Base-by-base conservation (phyloP, 2,113 vertebrate genomes). In the Sphyrna mokarran region DNA sequence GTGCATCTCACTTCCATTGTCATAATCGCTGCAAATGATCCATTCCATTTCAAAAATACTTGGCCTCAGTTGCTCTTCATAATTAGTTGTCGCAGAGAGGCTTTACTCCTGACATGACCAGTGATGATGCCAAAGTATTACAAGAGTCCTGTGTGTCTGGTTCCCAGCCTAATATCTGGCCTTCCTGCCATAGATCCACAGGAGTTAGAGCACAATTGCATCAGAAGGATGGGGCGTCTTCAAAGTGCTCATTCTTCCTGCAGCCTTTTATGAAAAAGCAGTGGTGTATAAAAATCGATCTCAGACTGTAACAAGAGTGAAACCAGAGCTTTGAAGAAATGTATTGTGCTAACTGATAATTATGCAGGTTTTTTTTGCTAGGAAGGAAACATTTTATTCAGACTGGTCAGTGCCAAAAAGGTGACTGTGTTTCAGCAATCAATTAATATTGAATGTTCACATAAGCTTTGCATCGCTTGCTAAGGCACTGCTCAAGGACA, bases 401-500 rank as follows among this genome's bases (percentile, higher is more conserved):
- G 33, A 95, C 22, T 7, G 68, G 69, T 95, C 69, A 69, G 22
- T 95, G 22, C 69, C 94, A 95, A 72, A 95, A 54, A 33, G 37
- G 70, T 95, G 94, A 6, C n/a, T 33, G 61, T 93, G 23, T 70
- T 95, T 69, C 70, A 20, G 23, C 70, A 43, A 95, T 95, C 94
- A 43, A 95, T 95, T 95, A 95, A 43, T 95, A 95, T 95, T 95
- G 94, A 54, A 95, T 76, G 69, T 54, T 95, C 94, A 95, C 43
- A 72, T 95, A 95, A 95, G 69, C 94, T 95, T 72, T 95, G 68
- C 40, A 95, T 72, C 23, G 9, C 68, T 72, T 72, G 68, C 66
- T 54, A 72, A 95, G 69, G n/a, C 94, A 95, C 40, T 95, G 94
- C 94, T 95, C 94, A 95, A 72, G 94, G 94, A 95, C 94, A 95